Percentiles rank a stretch among this genome's conserved stretches.
Conservation (phyloP, 2,888 invertebrate species). For the Chrysotoxum bicinctum region DNA sequence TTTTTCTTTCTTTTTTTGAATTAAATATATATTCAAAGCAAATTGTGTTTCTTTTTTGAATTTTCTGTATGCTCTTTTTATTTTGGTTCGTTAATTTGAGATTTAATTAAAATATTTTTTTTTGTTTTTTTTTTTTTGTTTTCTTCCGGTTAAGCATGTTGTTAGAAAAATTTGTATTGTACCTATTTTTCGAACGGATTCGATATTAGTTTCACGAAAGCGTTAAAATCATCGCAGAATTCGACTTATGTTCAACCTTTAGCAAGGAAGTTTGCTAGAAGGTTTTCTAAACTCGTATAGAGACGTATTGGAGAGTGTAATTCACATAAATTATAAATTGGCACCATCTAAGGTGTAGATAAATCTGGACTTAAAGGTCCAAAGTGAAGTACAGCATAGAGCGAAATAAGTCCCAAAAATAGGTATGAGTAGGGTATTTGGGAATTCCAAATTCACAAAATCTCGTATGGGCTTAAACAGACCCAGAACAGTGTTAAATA, state of each 20-base stretch:
- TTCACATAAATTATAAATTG: too few species aligned
- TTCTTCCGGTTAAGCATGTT: constrained; percentile 51
- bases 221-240: not conserved
- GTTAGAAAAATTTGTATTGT: constrained; percentile 26
- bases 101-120: constrained; percentile 8
- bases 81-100: constrained; percentile 25
- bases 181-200: not conserved
- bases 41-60: not conserved
- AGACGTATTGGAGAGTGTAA: too few species aligned
- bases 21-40: constrained; percentile 42
- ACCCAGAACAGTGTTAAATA: too few species aligned
- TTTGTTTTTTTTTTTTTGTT: constrained; percentile 31
- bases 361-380: too few species aligned
- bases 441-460: too few species aligned
- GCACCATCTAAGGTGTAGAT: too few species aligned
- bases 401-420: too few species aligned
- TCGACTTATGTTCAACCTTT: not conserved
- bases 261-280: too few species aligned
- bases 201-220: not conserved
- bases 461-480: too few species aligned
- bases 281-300: too few species aligned
- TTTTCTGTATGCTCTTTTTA: constrained; percentile 35
- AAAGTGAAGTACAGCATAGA: too few species aligned
- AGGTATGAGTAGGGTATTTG: too few species aligned
- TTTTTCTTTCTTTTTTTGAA: constrained; percentile 23